Conservation (phyloP, 2,888 invertebrate species). For the Cryptus viduatorius region DNA sequence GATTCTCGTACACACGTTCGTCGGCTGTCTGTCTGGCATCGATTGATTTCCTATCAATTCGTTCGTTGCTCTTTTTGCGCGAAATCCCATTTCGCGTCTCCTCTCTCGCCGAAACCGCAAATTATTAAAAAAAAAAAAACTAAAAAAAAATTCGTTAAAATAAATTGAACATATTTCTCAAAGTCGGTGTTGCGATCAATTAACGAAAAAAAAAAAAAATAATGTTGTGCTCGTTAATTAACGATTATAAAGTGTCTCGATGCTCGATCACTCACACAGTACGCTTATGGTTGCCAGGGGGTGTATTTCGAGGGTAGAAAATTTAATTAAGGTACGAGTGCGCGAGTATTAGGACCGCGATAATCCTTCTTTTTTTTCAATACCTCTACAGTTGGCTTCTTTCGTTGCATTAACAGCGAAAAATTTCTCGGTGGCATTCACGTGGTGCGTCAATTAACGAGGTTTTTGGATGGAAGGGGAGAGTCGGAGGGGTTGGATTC, state of each 20-base stretch:
- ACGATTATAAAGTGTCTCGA: conserved; percentile 52
- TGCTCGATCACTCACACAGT: conserved; percentile 23
- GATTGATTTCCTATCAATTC: conserved; percentile 44
- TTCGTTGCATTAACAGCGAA: conserved; percentile 16
- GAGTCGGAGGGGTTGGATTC: background rate
- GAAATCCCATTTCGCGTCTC: background rate
- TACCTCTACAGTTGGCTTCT: background rate
- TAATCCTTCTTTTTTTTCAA: conserved; percentile 31
- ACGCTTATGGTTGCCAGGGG: conserved; percentile 2
- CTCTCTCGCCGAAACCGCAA: conserved; percentile 2
- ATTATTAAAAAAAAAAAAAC: background rate
- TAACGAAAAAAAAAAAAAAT: conserved; percentile 30
- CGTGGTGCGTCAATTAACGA: conserved; percentile 60
- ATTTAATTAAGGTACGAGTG: conserved; percentile 64
- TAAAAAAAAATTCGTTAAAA: conserved; percentile 28
- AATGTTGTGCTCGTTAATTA: conserved; percentile 64
- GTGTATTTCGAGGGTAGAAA: conserved; percentile 34
- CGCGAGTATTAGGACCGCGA: conserved; percentile 21
- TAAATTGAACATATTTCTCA: conserved; percentile 20
- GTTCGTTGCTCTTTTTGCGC: background rate
- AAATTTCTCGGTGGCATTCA: conserved; percentile 27
- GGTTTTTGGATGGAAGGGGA: conserved; percentile 4
- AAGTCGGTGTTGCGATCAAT: conserved; percentile 43
- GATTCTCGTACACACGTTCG: background rate
- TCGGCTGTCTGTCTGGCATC: background rate